phyloP scores from a whole-genome alignment of 2,797 vertebrate genomes.

The Cygnus olor region DNA sequence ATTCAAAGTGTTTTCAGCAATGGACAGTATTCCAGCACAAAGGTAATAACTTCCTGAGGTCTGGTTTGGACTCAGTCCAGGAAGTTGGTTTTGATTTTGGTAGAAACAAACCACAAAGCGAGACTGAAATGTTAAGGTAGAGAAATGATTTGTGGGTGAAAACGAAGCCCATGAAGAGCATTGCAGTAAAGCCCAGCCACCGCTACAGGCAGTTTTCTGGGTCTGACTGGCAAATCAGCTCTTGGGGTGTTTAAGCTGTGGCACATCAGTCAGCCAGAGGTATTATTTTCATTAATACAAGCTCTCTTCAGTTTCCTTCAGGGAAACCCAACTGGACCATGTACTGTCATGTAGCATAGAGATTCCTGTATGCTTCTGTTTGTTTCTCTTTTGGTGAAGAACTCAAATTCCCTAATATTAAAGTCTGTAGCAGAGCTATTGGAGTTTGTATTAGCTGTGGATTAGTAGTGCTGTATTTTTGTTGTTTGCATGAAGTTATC shows the following conservation, averaged over 20 bases:
- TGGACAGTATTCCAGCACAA: not conserved
- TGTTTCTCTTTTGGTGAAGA: not conserved
- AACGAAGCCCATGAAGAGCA: not conserved
- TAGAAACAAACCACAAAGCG: not conserved
- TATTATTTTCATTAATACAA: not conserved
- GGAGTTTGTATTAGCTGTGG: not conserved
- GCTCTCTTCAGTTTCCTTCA: not conserved
- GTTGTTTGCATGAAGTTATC: not conserved
- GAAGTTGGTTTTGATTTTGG: not conserved
- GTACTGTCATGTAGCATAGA: not conserved
- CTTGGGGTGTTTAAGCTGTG: not conserved
- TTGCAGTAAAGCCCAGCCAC: not conserved
- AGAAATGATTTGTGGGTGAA: not conserved
- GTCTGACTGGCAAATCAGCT: not conserved
- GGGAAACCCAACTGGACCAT: not conserved
- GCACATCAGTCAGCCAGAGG: not conserved
- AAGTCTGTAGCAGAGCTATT: not conserved
- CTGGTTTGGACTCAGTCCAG: not conserved
- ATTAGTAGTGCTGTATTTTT: not conserved
- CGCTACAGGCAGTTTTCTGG: not conserved
- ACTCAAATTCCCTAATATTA: not conserved
- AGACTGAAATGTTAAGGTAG: not conserved
- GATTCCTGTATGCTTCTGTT: not conserved
- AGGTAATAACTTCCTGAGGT: not conserved
- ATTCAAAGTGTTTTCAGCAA: not conserved